Evolutionary conservation across 2,888 invertebrate genomes (phyloP).

Genomic region (Lordiphosa fenestrarum): DNA sequence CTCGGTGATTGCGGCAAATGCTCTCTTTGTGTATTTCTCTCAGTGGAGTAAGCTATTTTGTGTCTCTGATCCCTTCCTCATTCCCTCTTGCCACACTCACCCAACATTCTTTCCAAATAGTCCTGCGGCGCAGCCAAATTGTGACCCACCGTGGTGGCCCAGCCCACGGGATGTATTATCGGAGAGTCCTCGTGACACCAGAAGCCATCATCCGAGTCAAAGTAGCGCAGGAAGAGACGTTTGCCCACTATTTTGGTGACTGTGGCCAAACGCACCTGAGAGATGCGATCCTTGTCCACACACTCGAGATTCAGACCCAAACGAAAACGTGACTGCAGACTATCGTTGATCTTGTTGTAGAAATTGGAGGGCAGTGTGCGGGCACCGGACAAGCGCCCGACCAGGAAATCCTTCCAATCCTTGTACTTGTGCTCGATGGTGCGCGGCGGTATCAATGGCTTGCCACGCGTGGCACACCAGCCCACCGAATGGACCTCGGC

Average conservation of each 20-base stretch:
- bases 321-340: constrained; percentile 90
- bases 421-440: constrained; percentile 95
- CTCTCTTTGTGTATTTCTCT: too few relatives aligned
- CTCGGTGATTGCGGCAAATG: too few relatives aligned
- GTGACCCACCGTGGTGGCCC: constrained; percentile 95
- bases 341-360: constrained; percentile 91
- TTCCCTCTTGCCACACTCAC: constrained; percentile 56
- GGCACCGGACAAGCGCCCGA: constrained; percentile 95
- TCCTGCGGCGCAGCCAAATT: constrained; percentile 90
- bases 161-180: constrained; percentile 97
- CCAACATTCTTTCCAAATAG: constrained; percentile 88
- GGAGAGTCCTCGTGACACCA: constrained; percentile 99
- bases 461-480: constrained; percentile 97
- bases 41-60: too few relatives aligned
- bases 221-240: constrained; percentile 94
- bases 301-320: constrained; percentile 94
- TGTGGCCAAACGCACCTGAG: constrained; percentile 94
- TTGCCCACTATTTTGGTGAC: constrained; percentile 96
- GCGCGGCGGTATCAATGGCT: constrained; percentile 96
- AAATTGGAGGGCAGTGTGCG: constrained; percentile 96
- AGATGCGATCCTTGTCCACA: constrained; percentile 97
- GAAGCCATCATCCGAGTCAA: constrained; percentile 93
- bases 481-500: constrained; percentile 98
- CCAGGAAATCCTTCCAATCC: constrained; percentile 98
- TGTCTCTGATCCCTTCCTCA: too few relatives aligned